A percentile compares a stretch with the other conserved stretches of the same genome.
Evolutionary conservation across 2,113 vertebrate species (phyloP).

Genomic region (Phocoena sinus): DNA sequence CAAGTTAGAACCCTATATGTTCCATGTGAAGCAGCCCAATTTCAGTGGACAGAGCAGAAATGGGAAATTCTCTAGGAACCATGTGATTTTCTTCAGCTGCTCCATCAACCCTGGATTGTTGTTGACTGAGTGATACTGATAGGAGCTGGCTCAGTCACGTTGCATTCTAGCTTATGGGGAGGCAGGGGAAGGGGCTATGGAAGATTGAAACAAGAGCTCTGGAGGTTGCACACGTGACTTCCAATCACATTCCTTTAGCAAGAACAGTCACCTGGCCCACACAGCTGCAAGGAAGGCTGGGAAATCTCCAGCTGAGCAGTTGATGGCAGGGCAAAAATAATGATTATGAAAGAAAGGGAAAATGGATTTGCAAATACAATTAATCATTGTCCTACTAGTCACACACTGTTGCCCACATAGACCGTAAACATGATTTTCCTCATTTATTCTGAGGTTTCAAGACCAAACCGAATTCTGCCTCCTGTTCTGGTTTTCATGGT

Average conservation of each 20-base stretch:
- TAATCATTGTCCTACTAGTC: not conserved
- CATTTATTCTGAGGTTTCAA: not conserved
- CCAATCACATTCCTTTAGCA: not conserved
- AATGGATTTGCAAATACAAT: not conserved
- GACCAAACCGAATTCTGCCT: not conserved
- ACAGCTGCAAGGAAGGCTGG: not conserved
- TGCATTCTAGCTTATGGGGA: not conserved
- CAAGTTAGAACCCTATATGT: not conserved
- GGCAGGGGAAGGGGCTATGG: not conserved
- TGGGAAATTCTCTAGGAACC: not conserved
- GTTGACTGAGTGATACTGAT: not conserved
- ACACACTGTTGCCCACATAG: not conserved
- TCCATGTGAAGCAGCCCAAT: not conserved
- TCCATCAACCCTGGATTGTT: not conserved
- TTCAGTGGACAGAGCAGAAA: not conserved
- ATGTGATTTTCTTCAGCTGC: too few species aligned
- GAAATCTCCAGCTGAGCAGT: not conserved
- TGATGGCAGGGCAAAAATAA: not conserved
- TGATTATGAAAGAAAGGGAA: not conserved
- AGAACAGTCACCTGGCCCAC: not conserved
- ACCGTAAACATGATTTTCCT: not conserved
- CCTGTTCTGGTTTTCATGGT: not conserved
- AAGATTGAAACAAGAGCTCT: not conserved
- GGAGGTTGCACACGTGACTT: not conserved
- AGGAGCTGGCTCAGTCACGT: not conserved